Base-by-base conservation (phyloP, 2,888 invertebrate species). In the Herminia tarsipennalis region DNA sequence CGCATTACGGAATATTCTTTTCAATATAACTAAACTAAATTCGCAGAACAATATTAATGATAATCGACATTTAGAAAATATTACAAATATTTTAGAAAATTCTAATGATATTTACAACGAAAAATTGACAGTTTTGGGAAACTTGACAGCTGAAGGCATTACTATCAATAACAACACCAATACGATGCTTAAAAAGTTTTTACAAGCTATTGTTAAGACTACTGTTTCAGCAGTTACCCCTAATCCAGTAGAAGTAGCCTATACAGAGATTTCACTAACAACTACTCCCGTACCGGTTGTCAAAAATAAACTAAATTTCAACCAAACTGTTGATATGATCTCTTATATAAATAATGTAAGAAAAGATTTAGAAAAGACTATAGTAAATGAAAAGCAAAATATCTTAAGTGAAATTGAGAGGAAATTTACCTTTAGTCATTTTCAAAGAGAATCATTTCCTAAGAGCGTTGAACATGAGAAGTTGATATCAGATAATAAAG, bases 291-390 rank as follows among this genome's bases (percentile, higher is more conserved):
- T 2, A 16, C 28, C 32, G 13, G 13, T n/a, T n/a, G 0, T 6
- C 17, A 14, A 17, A 2, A 34, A 30, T 14, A 20, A 17, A 12
- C 10, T 17, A 3, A 59, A 51, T 30, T 43, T 46, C 13, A 68
- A 75, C 17, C 52, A 47, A 12, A 66, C 70, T 2, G 47, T 49
- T 14, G 64, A 73, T 49, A 39, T 71, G 10, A 52, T 69, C 17
- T 38, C 46, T 0, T 71, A 72, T 20, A 60, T 77, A 17, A 56
- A 64, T 35, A 67, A 65, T 45, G 35, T 73, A 0, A 73, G 51
- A 48, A 61, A 69, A 40, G 64, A 71, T 29, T 45, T 73, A 6
- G 66, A 73, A 42, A 51, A 65, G n/a, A 36, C 60, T 2, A 56
- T 74, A 42, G 36, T 56, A 1, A 41, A 48, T 27, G 68, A 75